Percentiles rank a stretch among this genome's conserved stretches.
Evolutionary conservation across 2,888 invertebrate species (phyloP).

Genomic region (Eudemis profundana): DNA sequence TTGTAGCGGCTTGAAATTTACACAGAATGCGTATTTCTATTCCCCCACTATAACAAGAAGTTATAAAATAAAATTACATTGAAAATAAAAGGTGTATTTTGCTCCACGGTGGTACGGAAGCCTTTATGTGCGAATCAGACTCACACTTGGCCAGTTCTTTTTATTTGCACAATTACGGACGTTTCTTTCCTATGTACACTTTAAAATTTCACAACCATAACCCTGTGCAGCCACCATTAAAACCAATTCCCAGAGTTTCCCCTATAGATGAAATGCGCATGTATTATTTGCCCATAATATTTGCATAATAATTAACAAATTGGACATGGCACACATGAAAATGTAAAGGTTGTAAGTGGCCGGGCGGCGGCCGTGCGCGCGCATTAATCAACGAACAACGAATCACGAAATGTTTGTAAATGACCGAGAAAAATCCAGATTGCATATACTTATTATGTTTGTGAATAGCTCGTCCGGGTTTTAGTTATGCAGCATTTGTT

Average conservation of each 20-base stretch:
- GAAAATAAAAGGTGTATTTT: too few relatives aligned
- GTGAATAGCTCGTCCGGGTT: constrained; percentile 10
- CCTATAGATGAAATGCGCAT: constrained; percentile 56
- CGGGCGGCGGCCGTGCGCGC: constrained; percentile 64
- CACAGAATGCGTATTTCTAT: too few relatives aligned
- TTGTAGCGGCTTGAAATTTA: too few relatives aligned
- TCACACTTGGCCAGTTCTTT: too few relatives aligned
- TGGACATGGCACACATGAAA: constrained; percentile 66
- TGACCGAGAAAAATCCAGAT: constrained; percentile 56
- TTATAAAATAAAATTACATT: too few relatives aligned
- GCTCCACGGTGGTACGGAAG: too few relatives aligned
- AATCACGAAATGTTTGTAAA: constrained; percentile 62
- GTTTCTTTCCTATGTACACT: neutral
- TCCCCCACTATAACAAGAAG: too few relatives aligned
- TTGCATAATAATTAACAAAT: constrained; percentile 71
- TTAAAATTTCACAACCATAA: neutral
- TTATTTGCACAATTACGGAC: too few relatives aligned
- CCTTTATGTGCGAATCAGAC: too few relatives aligned
- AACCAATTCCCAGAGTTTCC: constrained; percentile 41
- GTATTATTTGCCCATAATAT: constrained; percentile 59
- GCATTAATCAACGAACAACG: constrained; percentile 77
- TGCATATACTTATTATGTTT: constrained; percentile 16
- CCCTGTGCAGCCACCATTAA: constrained; percentile 10
- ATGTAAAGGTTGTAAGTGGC: constrained; percentile 61
- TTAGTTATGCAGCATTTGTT: constrained; percentile 13